Conservation (phyloP, 1,140 invertebrate species). For the Pteromalus puparum region DNA sequence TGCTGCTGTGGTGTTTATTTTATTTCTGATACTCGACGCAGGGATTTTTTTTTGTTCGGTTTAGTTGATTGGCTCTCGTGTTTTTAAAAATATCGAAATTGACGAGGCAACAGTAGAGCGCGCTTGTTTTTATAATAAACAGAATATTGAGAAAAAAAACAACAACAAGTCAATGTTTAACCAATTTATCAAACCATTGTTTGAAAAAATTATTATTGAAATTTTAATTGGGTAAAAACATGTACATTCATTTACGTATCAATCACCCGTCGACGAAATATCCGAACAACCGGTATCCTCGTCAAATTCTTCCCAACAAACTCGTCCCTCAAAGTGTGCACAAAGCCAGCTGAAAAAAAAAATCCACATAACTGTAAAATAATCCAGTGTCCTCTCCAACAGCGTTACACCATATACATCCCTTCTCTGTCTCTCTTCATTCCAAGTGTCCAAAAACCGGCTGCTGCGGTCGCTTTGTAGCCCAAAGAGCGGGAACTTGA, state of each 20-base stretch:
- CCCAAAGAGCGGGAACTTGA: background rate
- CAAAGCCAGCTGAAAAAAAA: background rate
- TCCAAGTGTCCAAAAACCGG: background rate
- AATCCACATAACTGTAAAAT: background rate
- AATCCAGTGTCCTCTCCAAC: background rate
- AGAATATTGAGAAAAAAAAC: too few species aligned
- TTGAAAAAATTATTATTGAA: too few species aligned
- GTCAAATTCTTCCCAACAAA: too few species aligned
- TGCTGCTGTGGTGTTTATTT: background rate
- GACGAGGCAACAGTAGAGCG: too few species aligned
- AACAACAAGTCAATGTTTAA: too few species aligned
- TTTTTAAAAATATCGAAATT: background rate
- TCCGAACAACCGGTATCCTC: too few species aligned
- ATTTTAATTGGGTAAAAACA: too few species aligned
- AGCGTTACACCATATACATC: background rate
- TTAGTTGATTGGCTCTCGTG: background rate
- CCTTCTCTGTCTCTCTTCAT: background rate
- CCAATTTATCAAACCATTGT: too few species aligned
- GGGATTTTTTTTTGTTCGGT: background rate
- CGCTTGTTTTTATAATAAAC: too few species aligned
- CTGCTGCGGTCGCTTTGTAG: slow-evolving; percentile 5
- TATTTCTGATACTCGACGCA: background rate
- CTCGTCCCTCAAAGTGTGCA: too few species aligned
- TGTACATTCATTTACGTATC: too few species aligned
- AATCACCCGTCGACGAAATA: too few species aligned